phyloP scores from a whole-genome alignment of 2,113 vertebrate genomes.

The Bos indicus region DNA sequence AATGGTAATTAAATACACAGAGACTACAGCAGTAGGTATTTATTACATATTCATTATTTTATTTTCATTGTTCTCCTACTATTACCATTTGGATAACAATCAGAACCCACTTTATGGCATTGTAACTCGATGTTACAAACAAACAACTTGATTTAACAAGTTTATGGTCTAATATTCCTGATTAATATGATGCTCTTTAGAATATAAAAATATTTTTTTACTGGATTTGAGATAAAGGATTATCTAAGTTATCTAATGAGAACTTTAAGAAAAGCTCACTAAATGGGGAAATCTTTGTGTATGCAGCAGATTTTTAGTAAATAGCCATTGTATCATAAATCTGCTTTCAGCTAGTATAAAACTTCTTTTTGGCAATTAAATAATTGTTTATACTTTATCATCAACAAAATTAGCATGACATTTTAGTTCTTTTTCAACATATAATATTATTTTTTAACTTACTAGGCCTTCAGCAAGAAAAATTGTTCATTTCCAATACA shows the following conservation, averaged over 20 bases:
- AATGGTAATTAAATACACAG: slow-evolving; percentile 85
- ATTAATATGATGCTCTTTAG: not conserved
- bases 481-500: not conserved
- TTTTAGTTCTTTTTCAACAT: slow-evolving; percentile 11
- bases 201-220: not conserved
- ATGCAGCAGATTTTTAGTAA: not conserved
- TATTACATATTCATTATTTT: slow-evolving; percentile 94
- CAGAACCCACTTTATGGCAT: slow-evolving; percentile 41
- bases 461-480: slow-evolving; percentile 23
- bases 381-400: not conserved
- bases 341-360: not conserved
- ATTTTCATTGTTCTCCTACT: slow-evolving; percentile 78
- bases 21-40: slow-evolving; percentile 80
- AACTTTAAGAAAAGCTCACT: slow-evolving; percentile 23
- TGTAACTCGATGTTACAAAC: slow-evolving; percentile 51
- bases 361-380: slow-evolving; percentile 33
- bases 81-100: slow-evolving; percentile 68
- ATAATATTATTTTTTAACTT: slow-evolving; percentile 22
- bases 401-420: not conserved
- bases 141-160: slow-evolving; percentile 32
- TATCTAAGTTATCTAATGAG: not conserved
- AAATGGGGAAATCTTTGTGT: not conserved
- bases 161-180: slow-evolving; percentile 37
- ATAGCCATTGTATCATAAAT: not conserved
- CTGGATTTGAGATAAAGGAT: not conserved